phyloP scores from a whole-genome alignment of 2,888 invertebrate genomes.

The Alloplasta piceator region DNA sequence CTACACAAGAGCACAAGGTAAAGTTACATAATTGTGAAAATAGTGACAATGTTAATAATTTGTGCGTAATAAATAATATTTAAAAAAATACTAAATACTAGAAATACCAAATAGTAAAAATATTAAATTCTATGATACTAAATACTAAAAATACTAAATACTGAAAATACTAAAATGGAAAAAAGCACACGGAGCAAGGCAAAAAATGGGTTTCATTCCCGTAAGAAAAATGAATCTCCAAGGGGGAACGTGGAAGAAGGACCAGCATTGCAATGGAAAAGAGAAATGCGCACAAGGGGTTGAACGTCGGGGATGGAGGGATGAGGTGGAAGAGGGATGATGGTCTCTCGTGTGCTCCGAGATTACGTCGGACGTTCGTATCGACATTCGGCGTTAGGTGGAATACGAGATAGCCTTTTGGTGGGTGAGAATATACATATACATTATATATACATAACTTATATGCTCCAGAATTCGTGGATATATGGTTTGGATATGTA shows the following conservation, averaged over 20 bases:
- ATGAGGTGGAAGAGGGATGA: background rate
- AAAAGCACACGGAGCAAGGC: background rate
- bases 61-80: no score
- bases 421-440: slow-evolving; percentile 24
- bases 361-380: slow-evolving; percentile 61
- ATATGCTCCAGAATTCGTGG: no score
- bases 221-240: slow-evolving; percentile 49
- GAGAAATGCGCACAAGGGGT: slow-evolving; percentile 13
- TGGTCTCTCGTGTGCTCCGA: slow-evolving; percentile 23
- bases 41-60: no score
- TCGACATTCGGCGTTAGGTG: slow-evolving; percentile 70
- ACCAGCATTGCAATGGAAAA: slow-evolving; percentile 15
- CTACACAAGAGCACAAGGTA: no score
- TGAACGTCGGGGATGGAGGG: background rate
- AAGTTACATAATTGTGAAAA: no score
- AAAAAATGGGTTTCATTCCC: background rate
- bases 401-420: slow-evolving; percentile 60
- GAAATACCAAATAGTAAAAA: no score
- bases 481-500: no score
- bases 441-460: background rate
- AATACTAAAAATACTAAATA: no score
- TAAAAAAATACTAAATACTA: no score
- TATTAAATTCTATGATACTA: no score
- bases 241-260: slow-evolving; percentile 36
- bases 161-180: no score